Evolutionary conservation across 1,140 invertebrate species (phyloP), one percentile per base, ranked within the genome.

Genomic region (Platyscapa corneri): DNA sequence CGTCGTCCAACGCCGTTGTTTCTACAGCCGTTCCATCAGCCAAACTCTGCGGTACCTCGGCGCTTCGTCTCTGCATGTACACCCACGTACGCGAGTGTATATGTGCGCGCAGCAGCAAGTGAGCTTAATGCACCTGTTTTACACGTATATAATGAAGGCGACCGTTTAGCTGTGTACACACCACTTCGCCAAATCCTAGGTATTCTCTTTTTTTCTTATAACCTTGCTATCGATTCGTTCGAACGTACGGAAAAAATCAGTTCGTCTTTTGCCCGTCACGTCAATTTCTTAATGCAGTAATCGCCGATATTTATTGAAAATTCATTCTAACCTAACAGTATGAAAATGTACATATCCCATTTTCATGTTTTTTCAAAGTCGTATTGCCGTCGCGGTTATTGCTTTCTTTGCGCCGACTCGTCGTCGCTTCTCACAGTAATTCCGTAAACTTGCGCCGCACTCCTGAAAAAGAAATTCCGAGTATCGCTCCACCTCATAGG

Each of bases 71-170:
- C 27, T 6, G 12, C 27, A 42, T 32, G 30, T 8, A 70, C 67
- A 16, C 32, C 32, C 16, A 37, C 34, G 70, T 20, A 74, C 37
- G 1, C 39, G 34, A 72, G 67, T 72, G 16, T 3, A 72, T 72
- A 18, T 18, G 27, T 49, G 42, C 42, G 74, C 3, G 16, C 20
- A 60, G 53, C 53, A 78, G 32, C 75, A 64, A 78, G 53, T 78
- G 76, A 20, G 53, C 76, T 78, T 78, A 64, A 78, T 83, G 72
- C 72, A 60, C 46, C 53, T 83, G 72, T 39, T n/a, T 64, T 39
- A 56, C 80, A 37, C 46, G 80, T 70, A 64, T 7, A 14, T 72
- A 30, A 70, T 32, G 32, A 67, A n/a, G 14, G 79, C 39, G 42
- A 49, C 46, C 16, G 46, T 53, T 30, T 53, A 76, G 46, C 30